Base-by-base conservation (phyloP, 2,888 invertebrate genomes). In the Cosmia pyralina region DNA sequence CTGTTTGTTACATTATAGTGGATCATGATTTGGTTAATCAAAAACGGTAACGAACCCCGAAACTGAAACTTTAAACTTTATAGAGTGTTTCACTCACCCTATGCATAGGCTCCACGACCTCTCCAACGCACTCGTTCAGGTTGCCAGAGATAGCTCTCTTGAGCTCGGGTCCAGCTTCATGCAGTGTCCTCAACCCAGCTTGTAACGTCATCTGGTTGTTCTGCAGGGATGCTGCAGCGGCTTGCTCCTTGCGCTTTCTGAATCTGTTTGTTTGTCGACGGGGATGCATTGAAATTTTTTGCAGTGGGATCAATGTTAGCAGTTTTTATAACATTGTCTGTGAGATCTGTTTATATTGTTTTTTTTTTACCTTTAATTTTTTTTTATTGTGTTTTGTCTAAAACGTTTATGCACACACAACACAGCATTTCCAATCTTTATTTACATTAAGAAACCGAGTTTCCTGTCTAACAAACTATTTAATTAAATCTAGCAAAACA, bases 141-240 rank as follows among this genome's bases (percentile, higher is more conserved):
- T 99, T 99, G 38, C 99, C 99, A 52, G 99, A 99, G 87, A 99
- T 99, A 38, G 99, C 99, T 85, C 99, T 97, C 93, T 99, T 99
- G 77, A 99, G 96, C 92, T 99, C 99, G 0, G 99, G 99, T 1
- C 99, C 99, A 71, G 99, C 98, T 93, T 99, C 99, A 92, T 99
- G 99, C 69, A 99, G 96, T 0, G 99, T 99, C 77, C 99, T 97
- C 77, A 99, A 96, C 55, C 99, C 99, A 90, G 99, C 99, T 97
- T 99, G 97, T 72, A 99, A 95, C 0, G 99, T 99, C 84, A 98
- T 98, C 59, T 99, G 98, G 88, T 98, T 98, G 72, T 87, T 92
- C 78, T 91, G 91, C 0, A 88, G 76, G 0, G 92, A 88, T 0
- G 87, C 90, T 62, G 97, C 97, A 15, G 97, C 97, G 0, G 91